A percentile compares a stretch with the other conserved stretches of the same genome.
phyloP scores from a whole-genome alignment of 2,113 vertebrate species.

The Todiramphus chloris region DNA sequence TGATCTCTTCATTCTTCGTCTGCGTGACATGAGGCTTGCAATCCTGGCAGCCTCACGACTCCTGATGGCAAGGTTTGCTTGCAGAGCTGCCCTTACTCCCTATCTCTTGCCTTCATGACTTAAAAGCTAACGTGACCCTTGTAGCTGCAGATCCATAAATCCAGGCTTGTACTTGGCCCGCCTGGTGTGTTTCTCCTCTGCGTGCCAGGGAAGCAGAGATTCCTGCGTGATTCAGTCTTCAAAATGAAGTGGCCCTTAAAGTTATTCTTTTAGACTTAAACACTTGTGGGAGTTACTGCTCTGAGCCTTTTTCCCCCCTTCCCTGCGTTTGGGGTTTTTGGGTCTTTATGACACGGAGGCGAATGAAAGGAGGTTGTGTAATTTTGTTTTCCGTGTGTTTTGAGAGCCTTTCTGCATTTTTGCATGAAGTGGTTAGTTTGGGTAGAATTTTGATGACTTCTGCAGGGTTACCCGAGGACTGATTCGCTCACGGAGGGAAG shows the following conservation, averaged over 20 bases:
- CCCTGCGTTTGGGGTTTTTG: neutral
- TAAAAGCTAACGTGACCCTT: neutral
- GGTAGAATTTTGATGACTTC: neutral
- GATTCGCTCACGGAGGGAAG: neutral
- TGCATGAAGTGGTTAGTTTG: neutral
- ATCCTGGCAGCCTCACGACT: neutral
- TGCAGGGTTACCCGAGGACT: neutral
- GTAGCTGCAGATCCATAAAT: neutral
- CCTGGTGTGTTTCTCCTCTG: neutral
- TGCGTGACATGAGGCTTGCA: neutral
- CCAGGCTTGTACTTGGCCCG: neutral
- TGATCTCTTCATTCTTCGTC: neutral
- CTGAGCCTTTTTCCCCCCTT: neutral
- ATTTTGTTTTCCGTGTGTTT: neutral
- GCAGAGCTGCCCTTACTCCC: neutral
- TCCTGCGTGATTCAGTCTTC: neutral
- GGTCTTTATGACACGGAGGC: neutral
- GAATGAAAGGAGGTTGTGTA: neutral
- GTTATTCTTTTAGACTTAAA: neutral
- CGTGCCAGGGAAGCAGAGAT: neutral
- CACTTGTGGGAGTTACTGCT: neutral
- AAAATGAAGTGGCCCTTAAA: slow-evolving; percentile 12
- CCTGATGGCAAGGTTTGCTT: neutral
- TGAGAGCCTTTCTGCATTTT: neutral
- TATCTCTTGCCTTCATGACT: neutral